These are phyloP conservation scores for Patiria pectinifera DNA, from an alignment of 53 echinoderm and acorn worm genomes.

Conservation along the genomic window DNA sequence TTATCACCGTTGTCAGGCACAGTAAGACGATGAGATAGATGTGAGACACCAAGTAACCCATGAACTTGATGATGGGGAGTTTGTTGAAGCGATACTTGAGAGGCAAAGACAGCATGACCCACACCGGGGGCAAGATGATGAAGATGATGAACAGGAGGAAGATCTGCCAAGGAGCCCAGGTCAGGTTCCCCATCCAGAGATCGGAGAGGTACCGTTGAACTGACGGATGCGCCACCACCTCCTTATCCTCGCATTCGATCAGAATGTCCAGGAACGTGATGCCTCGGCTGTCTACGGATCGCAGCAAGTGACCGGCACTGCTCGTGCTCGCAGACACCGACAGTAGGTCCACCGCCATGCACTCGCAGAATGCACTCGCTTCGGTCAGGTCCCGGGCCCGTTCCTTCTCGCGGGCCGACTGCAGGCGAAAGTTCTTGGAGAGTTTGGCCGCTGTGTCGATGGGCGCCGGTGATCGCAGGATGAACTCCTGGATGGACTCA, in stretches of 20 bases:
- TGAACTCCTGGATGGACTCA: constrained; percentile 88
- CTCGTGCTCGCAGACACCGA: constrained; percentile 86
- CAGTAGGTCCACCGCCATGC: constrained; percentile 93
- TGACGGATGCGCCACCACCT: constrained; percentile 95
- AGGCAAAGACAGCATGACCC: constrained; percentile 89
- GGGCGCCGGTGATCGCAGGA: constrained; percentile 91
- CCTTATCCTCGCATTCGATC: constrained; percentile 97
- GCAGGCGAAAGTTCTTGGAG: constrained; percentile 80
- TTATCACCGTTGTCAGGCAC: constrained; percentile 84
- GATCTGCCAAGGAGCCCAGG: constrained; percentile 95
- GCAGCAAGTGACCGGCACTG: constrained; percentile 81
- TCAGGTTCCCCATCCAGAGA: constrained; percentile 92
- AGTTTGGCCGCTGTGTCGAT: constrained; percentile 94
- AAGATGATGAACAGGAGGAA: constrained; percentile 86
- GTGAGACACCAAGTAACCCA: constrained; percentile 94
- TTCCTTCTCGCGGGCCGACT: constrained; percentile 91
- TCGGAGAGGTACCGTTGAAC: constrained; percentile 96
- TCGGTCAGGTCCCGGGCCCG: constrained; percentile 89
- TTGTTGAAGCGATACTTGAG: constrained; percentile 89
- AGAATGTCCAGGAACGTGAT: constrained; percentile 87
- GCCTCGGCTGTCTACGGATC: constrained; percentile 83
- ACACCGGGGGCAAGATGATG: constrained; percentile 85
- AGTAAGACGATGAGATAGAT: constrained; percentile 87
- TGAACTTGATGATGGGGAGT: constrained; percentile 98
- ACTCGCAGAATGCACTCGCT: constrained; percentile 81